A percentile compares a stretch with the other conserved stretches of the same genome.
Conservation (phyloP, 2,113 vertebrate species). For the Shinisaurus crocodilurus region DNA sequence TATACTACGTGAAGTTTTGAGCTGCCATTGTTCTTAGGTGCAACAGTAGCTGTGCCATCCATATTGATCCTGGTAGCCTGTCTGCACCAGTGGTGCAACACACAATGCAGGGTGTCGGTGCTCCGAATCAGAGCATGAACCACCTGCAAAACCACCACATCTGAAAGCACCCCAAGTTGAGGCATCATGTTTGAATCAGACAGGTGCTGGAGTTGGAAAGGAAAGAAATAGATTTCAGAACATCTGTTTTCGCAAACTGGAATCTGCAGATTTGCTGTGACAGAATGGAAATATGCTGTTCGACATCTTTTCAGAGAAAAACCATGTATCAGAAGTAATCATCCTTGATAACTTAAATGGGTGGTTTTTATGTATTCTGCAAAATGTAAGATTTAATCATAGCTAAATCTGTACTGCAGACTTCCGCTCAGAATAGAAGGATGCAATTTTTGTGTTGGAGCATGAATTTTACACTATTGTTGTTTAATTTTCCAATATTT, state of each 20-base stretch:
- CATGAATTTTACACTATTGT: slow-evolving; percentile 8
- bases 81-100: background rate
- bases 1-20: background rate
- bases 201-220: slow-evolving; percentile 5
- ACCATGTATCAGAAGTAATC: slow-evolving; percentile 14
- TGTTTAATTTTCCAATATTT: slow-evolving; percentile 35
- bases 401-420: slow-evolving; percentile 8
- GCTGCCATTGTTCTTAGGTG: too few relatives aligned
- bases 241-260: background rate
- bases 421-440: slow-evolving; percentile 17
- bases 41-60: background rate
- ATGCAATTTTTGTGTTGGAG: slow-evolving; percentile 3
- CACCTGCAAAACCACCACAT: background rate
- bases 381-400: slow-evolving; percentile 16
- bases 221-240: background rate
- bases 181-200: background rate
- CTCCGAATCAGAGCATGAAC: background rate
- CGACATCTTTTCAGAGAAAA: slow-evolving; percentile 44
- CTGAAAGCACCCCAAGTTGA: background rate
- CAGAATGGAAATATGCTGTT: slow-evolving; percentile 34
- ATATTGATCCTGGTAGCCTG: background rate
- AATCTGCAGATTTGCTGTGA: background rate
- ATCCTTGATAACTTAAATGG: slow-evolving; percentile 50
- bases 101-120: background rate
- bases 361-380: slow-evolving; percentile 23